Conservation (phyloP, 2,888 invertebrate species). For the Andrena haemorrhoa region DNA sequence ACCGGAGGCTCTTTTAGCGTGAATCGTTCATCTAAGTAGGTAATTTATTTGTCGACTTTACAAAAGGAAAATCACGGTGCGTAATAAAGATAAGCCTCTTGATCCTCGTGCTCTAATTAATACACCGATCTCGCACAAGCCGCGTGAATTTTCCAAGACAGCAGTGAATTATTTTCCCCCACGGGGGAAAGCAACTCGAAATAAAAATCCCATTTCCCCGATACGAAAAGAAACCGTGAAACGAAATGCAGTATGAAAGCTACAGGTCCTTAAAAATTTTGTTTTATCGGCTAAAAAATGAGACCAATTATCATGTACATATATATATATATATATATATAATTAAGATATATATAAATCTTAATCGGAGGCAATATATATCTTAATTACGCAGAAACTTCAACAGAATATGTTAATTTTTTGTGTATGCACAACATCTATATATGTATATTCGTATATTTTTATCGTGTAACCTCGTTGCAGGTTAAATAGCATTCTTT, state of each 20-base stretch:
- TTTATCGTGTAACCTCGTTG: constrained; percentile 75
- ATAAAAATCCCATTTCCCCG: constrained; percentile 34
- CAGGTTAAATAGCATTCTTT: constrained; percentile 80
- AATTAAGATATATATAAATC: constrained; percentile 37
- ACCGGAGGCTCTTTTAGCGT: constrained; percentile 5
- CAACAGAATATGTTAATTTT: constrained; percentile 77
- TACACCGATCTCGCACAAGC: constrained; percentile 4
- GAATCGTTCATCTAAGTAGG: constrained; percentile 14
- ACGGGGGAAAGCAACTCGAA: not conserved
- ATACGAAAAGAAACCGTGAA: constrained; percentile 48
- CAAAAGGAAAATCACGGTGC: constrained; percentile 22
- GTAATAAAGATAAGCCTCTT: constrained; percentile 13
- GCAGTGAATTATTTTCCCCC: not conserved
- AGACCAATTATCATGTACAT: constrained; percentile 29
- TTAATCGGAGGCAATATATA: constrained; percentile 51
- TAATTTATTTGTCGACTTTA: constrained; percentile 10
- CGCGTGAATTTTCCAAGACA: constrained; percentile 1
- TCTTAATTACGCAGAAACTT: constrained; percentile 76
- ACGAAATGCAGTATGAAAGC: constrained; percentile 42
- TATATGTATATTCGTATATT: constrained; percentile 72
- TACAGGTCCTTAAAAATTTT: constrained; percentile 42
- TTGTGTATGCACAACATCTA: constrained; percentile 77
- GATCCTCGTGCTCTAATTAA: constrained; percentile 3
- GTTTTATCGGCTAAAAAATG: constrained; percentile 37
- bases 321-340: constrained; percentile 30